Evolutionary conservation across 2,888 invertebrate species (phyloP).

Genomic region (Pinctada fucata): DNA sequence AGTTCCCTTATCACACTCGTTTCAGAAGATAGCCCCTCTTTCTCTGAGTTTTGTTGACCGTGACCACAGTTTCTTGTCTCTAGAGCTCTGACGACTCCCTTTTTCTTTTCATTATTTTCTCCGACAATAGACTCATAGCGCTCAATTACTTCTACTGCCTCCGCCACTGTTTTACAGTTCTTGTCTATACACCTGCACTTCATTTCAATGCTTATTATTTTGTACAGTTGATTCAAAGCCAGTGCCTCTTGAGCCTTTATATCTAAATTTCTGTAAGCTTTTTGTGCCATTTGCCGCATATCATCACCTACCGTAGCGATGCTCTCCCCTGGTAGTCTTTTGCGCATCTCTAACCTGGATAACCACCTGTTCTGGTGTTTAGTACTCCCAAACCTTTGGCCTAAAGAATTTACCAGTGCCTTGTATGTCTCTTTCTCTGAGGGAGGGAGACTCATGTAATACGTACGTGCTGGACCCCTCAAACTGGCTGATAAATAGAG

Average conservation of each 20-base stretch:
- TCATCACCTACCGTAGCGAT: constrained; percentile 37
- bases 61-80: not conserved
- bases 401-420: constrained; percentile 19
- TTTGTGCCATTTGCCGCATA: constrained; percentile 36
- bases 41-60: not conserved
- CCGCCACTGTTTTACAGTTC: constrained; percentile 36
- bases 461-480: not conserved
- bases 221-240: constrained; percentile 42
- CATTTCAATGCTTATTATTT: constrained; percentile 40
- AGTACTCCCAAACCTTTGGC: constrained; percentile 28
- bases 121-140: constrained; percentile 40
- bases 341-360: constrained; percentile 29
- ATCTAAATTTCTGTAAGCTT: constrained; percentile 30
- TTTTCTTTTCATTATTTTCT: constrained; percentile 16
- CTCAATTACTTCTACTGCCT: constrained; percentile 43
- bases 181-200: constrained; percentile 45
- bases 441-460: not conserved
- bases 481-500: not conserved
- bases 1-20: not conserved
- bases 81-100: constrained; percentile 23
- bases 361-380: constrained; percentile 31
- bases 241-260: constrained; percentile 37
- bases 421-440: constrained; percentile 2
- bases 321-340: constrained; percentile 27
- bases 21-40: not conserved